These are phyloP conservation scores for Pemphredon lugubris DNA, from an alignment of 2,888 invertebrate species.

Conservation along the genomic window DNA sequence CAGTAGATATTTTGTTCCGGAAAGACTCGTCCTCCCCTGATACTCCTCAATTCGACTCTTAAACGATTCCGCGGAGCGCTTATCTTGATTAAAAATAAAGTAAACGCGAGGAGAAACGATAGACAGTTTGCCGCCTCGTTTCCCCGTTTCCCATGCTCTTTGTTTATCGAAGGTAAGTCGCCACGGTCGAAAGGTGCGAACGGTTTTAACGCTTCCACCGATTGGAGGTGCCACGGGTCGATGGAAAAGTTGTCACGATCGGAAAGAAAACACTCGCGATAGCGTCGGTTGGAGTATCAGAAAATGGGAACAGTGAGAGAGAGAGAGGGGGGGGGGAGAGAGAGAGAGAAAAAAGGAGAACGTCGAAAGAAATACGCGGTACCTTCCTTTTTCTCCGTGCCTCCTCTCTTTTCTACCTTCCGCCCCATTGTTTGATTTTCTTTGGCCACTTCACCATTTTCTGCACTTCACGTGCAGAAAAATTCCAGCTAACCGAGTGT, in stretches of 20 bases:
- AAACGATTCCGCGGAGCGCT: conserved; percentile 4
- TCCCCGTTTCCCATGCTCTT: neutral
- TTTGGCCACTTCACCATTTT: conserved; percentile 1
- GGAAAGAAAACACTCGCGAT: no score
- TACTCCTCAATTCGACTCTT: neutral
- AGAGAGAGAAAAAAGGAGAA: no score
- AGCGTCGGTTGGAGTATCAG: no score
- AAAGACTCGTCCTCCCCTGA: conserved; percentile 1
- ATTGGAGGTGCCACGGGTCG: no score
- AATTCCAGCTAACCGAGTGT: conserved; percentile 47
- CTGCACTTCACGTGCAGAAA: conserved; percentile 34
- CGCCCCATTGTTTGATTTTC: conserved; percentile 17
- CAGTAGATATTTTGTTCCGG: neutral
- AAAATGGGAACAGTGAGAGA: no score
- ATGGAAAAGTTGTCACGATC: no score
- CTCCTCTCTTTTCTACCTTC: conserved; percentile 1
- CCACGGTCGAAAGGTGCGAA: neutral
- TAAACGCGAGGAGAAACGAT: neutral
- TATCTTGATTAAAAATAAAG: conserved; percentile 10
- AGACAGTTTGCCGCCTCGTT: no score
- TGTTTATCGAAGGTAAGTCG: conserved; percentile 1
- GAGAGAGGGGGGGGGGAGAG: no score
- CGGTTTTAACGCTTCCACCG: conserved; percentile 1
- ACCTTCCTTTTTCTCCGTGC: neutral
- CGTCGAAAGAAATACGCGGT: no score